phyloP scores from a whole-genome alignment of 2,797 vertebrate genomes.

The Trachurus trachurus region DNA sequence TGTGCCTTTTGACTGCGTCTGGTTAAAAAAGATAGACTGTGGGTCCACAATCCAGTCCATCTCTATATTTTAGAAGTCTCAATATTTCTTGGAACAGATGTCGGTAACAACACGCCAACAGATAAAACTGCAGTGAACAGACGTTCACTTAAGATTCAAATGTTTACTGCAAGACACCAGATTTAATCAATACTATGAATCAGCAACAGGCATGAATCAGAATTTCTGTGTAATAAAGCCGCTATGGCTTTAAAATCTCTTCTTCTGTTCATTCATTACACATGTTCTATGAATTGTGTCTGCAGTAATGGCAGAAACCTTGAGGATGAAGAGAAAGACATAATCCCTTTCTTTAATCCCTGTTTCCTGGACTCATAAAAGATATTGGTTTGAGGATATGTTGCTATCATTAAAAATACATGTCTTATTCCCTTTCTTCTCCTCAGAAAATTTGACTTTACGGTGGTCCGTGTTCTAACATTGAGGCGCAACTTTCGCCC shows the following conservation, averaged over 20 bases:
- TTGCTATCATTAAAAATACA: constrained; percentile 53
- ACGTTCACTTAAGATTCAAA: constrained; percentile 19
- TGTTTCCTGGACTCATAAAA: constrained; percentile 35
- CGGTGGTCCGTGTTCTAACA: constrained; percentile 54
- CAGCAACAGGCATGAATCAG: constrained; percentile 13
- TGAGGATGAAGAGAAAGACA: constrained; percentile 23
- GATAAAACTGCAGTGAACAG: constrained; percentile 9
- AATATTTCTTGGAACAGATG: constrained; percentile 14
- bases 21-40: constrained; percentile 5
- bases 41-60: neutral
- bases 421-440: constrained; percentile 34
- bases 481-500: constrained; percentile 53
- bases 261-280: constrained; percentile 30
- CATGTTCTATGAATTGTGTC: constrained; percentile 18
- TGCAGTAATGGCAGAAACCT: constrained; percentile 29
- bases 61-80: constrained; percentile 14
- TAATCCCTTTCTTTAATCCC: constrained; percentile 48
- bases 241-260: constrained; percentile 13
- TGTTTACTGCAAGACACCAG: constrained; percentile 7
- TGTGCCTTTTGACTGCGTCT: constrained; percentile 18
- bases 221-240: constrained; percentile 2
- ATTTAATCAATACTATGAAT: constrained; percentile 22
- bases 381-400: constrained; percentile 44
- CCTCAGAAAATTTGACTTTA: constrained; percentile 45
- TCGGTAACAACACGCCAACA: neutral